phyloP scores from a whole-genome alignment of 2,113 vertebrate species.

The Pongo abelii region DNA sequence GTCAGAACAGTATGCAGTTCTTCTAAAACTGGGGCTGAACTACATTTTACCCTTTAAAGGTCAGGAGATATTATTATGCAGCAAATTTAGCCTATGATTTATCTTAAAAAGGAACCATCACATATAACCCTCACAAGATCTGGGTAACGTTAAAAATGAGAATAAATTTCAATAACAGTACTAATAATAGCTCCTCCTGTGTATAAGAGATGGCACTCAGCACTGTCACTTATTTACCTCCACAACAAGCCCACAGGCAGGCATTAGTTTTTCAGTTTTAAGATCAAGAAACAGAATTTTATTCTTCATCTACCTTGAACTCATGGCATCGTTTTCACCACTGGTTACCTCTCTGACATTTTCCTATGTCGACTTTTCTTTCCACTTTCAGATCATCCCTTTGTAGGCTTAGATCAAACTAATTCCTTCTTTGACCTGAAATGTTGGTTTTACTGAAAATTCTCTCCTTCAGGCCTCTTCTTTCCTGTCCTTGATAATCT shows the following conservation, averaged over 20 bases:
- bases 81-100: slow-evolving; percentile 53
- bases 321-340: not conserved
- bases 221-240: not conserved
- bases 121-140: not conserved
- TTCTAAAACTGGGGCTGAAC: slow-evolving; percentile 42
- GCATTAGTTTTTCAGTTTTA: not conserved
- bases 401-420: not conserved
- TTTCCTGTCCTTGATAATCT: not conserved
- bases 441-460: not conserved
- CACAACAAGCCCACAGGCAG: not conserved
- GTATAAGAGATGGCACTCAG: not conserved
- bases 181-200: not conserved
- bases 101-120: slow-evolving; percentile 1
- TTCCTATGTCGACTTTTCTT: not conserved
- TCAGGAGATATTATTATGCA: slow-evolving; percentile 51
- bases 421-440: not conserved
- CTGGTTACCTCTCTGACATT: not conserved
- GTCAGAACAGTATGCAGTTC: slow-evolving; percentile 3
- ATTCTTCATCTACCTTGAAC: not conserved
- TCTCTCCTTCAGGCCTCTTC: not conserved
- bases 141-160: slow-evolving; percentile 24
- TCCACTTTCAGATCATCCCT: not conserved
- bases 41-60: slow-evolving; percentile 50
- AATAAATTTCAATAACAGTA: not conserved
- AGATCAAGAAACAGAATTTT: not conserved